Evolutionary conservation across 1,140 invertebrate species (phyloP), one percentile per base, ranked within the genome.

Genomic region (Caenorhabditis latens): DNA sequence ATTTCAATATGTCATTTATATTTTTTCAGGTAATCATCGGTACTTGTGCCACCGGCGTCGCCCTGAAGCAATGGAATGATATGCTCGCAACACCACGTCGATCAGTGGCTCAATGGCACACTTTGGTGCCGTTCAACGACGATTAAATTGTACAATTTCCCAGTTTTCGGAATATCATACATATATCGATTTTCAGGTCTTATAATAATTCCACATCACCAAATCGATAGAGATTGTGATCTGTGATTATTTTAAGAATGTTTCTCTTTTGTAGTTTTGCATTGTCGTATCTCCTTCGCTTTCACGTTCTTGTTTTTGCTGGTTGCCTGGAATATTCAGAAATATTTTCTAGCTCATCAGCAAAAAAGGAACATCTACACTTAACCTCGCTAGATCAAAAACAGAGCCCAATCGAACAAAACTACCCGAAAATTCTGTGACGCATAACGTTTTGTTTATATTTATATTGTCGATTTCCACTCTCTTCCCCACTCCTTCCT

Each of bases 41-140:
- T 1, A 86, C 84, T n/a, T 85, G 87, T 50, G 88, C 90, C 13
- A 85, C 86, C 19, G 96, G 96, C 13, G 95, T 95, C 16, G 96
- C 97, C 93, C 96, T 96, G 2, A 95, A 94, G 84, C 96, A 97
- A 91, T 97, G 96, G 96, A 94, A 96, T 91, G 96, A 98, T 91
- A 98, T 98, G 97, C 97, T 98, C 86, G 97, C 96, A 53, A 98
- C 97, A 92, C 96, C 97, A 3, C 94, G 96, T 87, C 96, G 97
- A 93, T 96, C 96, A 84, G 96, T 97, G 87, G 96, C 97, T 9
- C 96, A 96, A 90, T 97, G 96, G 96, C 96, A 98, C 88, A 90
- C 93, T 85, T 91, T 94, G 19, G 93, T 94, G 89, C 93, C 94
- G 21, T 90, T 91, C 87, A 90, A 91, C 46, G 91, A 91, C 53